phyloP scores from a whole-genome alignment of 2,113 vertebrate species.

The Pygoscelis adeliae region DNA sequence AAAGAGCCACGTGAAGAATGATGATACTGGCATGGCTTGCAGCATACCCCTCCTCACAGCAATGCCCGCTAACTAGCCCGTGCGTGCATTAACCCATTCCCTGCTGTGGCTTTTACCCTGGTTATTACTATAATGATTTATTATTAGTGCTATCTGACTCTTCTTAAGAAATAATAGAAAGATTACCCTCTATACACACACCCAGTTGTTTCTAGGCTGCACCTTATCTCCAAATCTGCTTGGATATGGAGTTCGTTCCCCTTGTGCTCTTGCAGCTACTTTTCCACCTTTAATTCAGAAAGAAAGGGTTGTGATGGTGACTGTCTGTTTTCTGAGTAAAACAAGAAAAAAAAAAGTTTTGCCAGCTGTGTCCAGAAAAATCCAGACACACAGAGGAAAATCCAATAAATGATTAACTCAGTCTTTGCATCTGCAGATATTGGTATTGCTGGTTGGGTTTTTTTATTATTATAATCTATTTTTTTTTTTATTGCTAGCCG shows the following conservation, averaged over 20 bases:
- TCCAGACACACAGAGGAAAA: neutral
- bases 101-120: neutral
- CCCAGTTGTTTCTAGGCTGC: neutral
- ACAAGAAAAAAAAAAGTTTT: neutral
- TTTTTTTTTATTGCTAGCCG: neutral
- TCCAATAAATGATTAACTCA: slow-evolving; percentile 6
- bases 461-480: neutral
- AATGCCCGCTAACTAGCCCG: neutral
- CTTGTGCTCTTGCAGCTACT: neutral
- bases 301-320: neutral
- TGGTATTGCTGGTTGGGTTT: neutral
- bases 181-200: neutral
- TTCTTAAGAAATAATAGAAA: neutral
- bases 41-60: neutral
- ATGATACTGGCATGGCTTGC: neutral
- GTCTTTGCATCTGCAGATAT: neutral
- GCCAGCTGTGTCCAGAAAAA: neutral
- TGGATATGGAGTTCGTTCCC: too few species aligned
- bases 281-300: neutral
- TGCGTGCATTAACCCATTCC: neutral
- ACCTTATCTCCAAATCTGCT: neutral
- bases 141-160: neutral
- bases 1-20: neutral
- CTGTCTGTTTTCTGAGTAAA: neutral
- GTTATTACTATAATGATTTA: neutral